Conservation (phyloP, 2,113 vertebrate genomes). For the Phalacrocorax aristotelis region DNA sequence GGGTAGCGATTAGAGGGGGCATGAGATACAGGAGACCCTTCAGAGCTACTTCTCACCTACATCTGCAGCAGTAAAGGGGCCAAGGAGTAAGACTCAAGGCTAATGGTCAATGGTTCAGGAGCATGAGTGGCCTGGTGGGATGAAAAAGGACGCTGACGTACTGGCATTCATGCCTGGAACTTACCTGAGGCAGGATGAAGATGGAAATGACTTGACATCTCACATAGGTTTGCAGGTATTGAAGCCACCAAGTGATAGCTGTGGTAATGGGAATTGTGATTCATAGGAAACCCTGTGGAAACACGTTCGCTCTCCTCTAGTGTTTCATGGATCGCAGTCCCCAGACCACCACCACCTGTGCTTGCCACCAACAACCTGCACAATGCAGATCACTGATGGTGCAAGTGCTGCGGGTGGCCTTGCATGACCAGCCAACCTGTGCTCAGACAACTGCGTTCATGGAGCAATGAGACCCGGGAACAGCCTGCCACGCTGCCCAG, state of each 20-base stretch:
- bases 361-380: not conserved
- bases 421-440: not conserved
- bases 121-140: not conserved
- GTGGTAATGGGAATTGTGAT: not conserved
- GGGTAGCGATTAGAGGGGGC: rapidly evolving
- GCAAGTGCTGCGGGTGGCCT: not conserved
- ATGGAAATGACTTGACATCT: not conserved
- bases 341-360: not conserved
- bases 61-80: not conserved
- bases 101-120: not conserved
- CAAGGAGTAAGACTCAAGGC: not conserved
- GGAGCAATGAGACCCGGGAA: not conserved
- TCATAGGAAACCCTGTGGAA: not conserved
- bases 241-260: not conserved
- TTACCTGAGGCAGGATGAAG: not conserved
- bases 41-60: not conserved
- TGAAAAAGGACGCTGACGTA: not conserved
- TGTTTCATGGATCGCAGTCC: not conserved
- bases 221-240: not conserved
- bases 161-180: not conserved
- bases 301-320: not conserved
- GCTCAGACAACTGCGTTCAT: not conserved
- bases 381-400: not conserved
- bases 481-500: not conserved
- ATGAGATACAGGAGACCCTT: not conserved